phyloP scores from a whole-genome alignment of 2,797 vertebrate genomes.

The Acanthornis magna region DNA sequence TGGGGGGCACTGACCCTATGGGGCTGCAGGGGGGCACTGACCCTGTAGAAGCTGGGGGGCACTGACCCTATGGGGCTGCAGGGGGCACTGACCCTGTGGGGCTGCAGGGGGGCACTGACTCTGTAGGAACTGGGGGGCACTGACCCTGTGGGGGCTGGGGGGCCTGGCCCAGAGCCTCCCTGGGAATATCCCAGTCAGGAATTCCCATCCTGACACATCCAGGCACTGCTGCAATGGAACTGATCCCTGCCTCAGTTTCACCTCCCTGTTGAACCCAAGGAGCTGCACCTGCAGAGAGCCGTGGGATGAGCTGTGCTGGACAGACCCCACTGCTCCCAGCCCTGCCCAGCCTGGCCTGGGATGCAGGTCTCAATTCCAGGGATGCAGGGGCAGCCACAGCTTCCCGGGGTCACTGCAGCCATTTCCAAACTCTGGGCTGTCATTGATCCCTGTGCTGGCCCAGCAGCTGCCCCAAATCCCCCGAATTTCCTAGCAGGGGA shows the following conservation, averaged over 20 bases:
- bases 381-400: background rate
- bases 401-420: background rate
- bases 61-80: no score
- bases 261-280: no score
- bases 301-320: fast-evolving
- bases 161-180: background rate
- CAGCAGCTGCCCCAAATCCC: background rate
- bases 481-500: background rate
- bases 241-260: fast-evolving
- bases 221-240: background rate
- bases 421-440: background rate
- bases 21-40: no score
- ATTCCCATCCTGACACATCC: fast-evolving
- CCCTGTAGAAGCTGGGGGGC: no score
- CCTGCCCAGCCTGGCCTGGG: background rate
- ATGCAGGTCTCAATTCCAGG: background rate
- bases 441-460: fast-evolving
- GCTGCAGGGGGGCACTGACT: no score
- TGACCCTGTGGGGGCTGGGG: background rate
- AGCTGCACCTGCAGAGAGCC: fast-evolving
- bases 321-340: background rate
- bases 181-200: background rate
- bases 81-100: no score
- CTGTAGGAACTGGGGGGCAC: no score
- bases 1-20: no score